Evolutionary conservation across 2,113 vertebrate genomes (phyloP), one percentile per base, ranked within the genome.

Genomic region (Pithys albifrons): DNA sequence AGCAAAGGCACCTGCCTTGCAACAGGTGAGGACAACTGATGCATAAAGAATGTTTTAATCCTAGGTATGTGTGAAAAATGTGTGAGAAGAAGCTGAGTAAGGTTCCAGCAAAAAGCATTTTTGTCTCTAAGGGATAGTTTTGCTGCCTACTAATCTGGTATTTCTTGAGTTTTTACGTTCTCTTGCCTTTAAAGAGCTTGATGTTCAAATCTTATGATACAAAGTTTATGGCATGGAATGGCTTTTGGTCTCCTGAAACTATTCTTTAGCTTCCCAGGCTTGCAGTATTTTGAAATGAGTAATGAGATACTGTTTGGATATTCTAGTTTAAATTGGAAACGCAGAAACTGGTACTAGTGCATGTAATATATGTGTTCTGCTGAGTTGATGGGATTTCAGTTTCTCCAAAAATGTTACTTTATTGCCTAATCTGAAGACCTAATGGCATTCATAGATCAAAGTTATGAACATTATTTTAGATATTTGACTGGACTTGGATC

Each of bases 31-130:
- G 65, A 66, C 7, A 46, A 22, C 5, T 67, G 52, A n/a, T 83
- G 31, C 0, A 0, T 69, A 29, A 6, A 11, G 3, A 1, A 2
- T 35, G 46, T 64, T 85, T 74, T n/a, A 62, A 61, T 73, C 22
- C 31, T 24, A 66, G 13, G 5, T 72, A 14, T 7, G 6, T 17
- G 23, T 71, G 45, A 57, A 85, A 85, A 71, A n/a, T 51, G 14
- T 35, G 9, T 20, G 35, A 57, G 58, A 83, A 80, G 28, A 39
- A 51, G 13, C n/a, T 80, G 49, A 65, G 11, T 54, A 70, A 25
- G 20, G 8, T 79, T 65, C 31, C 65, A 45, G 16, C 39, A 64
- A 28, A 18, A 83, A 70, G 20, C 11, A 5, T 11, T 79, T 92
- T 57, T 77, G 22, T 52, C 22, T 65, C 33, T 52, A 33, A 20